Conservation (phyloP, 2,797 vertebrate genomes). For the Gila robusta region DNA sequence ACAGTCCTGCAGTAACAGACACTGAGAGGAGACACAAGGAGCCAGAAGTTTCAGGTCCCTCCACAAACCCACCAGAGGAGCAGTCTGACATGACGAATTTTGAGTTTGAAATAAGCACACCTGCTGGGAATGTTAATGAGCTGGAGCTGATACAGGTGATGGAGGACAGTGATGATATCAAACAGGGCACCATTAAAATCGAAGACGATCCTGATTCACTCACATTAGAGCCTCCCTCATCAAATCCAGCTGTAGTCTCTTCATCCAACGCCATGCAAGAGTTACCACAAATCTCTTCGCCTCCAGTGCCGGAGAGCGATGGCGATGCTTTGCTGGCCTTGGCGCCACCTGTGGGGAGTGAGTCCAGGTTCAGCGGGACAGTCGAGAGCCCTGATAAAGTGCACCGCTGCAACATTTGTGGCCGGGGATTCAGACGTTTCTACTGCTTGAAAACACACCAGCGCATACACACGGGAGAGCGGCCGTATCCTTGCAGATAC, state of each 20-base stretch:
- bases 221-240: conserved; percentile 39
- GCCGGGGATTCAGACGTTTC: conserved; percentile 69
- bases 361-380: conserved; percentile 18
- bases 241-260: conserved; percentile 14
- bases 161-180: conserved; percentile 64
- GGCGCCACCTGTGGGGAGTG: conserved; percentile 44
- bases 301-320: conserved; percentile 36
- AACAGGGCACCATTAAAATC: conserved; percentile 63
- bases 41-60: conserved; percentile 23
- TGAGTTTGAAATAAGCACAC: conserved; percentile 66
- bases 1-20: conserved; percentile 50
- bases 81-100: conserved; percentile 58
- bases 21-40: conserved; percentile 47
- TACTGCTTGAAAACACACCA: conserved; percentile 73
- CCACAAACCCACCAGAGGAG: conserved; percentile 42
- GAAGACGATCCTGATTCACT: conserved; percentile 63
- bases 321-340: conserved; percentile 46
- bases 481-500: conserved; percentile 69
- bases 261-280: conserved; percentile 16
- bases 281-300: conserved; percentile 49
- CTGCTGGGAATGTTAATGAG: conserved; percentile 65
- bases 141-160: conserved; percentile 68
- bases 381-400: conserved; percentile 62
- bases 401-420: conserved; percentile 69
- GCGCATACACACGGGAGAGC: conserved; percentile 70